These are phyloP conservation scores for Notospermus geniculatus DNA, from an alignment of 1,140 invertebrate genomes.

Conservation along the genomic window DNA sequence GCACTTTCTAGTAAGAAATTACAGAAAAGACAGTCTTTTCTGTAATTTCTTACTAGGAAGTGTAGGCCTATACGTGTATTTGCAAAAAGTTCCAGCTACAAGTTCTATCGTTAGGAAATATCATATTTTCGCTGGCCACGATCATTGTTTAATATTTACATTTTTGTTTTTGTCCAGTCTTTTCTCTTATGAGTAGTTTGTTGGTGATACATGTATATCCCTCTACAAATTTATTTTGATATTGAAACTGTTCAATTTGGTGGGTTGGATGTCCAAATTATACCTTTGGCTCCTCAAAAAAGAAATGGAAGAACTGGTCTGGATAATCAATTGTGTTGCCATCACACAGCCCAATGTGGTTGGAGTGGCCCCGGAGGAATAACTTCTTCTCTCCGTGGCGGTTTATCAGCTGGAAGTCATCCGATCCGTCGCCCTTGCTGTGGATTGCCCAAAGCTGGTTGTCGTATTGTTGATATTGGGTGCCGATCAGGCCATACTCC, in stretches of 20 bases:
- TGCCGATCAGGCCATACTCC: background rate
- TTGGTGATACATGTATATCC: background rate
- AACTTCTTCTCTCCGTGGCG: background rate
- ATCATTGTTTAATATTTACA: too few species aligned
- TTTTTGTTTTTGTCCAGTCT: too few species aligned
- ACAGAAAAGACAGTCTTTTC: too few species aligned
- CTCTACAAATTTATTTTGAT: background rate
- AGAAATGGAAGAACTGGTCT: slow-evolving; percentile 1
- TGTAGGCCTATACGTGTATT: too few species aligned
- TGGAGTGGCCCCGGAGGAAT: background rate
- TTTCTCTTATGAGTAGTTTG: too few species aligned
- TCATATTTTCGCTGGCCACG: too few species aligned
- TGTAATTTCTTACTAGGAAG: too few species aligned
- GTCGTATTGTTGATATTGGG: background rate
- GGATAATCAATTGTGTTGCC: background rate
- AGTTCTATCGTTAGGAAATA: too few species aligned
- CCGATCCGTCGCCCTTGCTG: background rate
- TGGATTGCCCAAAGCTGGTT: background rate
- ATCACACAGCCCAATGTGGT: slow-evolving; percentile 2
- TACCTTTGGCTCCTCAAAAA: background rate
- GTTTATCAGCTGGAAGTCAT: background rate
- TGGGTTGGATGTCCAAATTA: too few species aligned
- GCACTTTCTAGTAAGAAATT: too few species aligned
- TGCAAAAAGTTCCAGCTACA: too few species aligned
- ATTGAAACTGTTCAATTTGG: too few species aligned